Conservation (phyloP, 64 coral and sea anemone genomes). For the Pocillopora verrucosa region DNA sequence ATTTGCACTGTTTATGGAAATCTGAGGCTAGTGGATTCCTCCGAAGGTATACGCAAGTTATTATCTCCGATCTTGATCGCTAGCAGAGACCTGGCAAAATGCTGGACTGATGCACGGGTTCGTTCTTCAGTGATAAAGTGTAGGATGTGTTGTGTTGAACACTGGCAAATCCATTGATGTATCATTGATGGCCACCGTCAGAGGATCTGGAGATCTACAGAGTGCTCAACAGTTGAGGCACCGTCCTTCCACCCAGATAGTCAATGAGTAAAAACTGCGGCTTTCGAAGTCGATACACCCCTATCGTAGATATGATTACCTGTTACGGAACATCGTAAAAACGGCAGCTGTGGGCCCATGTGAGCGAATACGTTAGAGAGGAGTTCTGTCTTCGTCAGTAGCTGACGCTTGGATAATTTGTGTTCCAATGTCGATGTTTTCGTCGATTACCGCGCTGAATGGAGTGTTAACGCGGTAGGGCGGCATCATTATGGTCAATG, state of each 20-base stretch:
- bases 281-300: conserved; percentile 41
- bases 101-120: conserved; percentile 2
- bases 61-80: conserved; percentile 42
- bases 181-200: conserved; percentile 42
- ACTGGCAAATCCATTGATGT: conserved; percentile 44
- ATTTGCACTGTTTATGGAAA: conserved; percentile 52
- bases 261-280: conserved; percentile 48
- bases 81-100: conserved; percentile 38
- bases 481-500: conserved; percentile 21
- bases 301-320: conserved; percentile 30
- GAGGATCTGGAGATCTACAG: too few relatives aligned
- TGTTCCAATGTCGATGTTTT: conserved; percentile 40
- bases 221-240: conserved; percentile 2
- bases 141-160: conserved; percentile 24
- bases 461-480: conserved; percentile 28
- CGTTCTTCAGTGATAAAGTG: conserved; percentile 29
- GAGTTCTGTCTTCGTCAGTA: conserved; percentile 30
- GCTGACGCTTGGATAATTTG: conserved; percentile 28
- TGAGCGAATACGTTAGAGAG: conserved; percentile 39
- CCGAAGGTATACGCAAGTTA: conserved; percentile 39
- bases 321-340: conserved; percentile 47
- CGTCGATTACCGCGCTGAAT: conserved; percentile 26
- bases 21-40: conserved; percentile 52
- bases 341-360: conserved; percentile 17
- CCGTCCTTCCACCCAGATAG: conserved; percentile 48